Evolutionary conservation across 2,113 vertebrate genomes (phyloP).

Genomic region (Corydoras maculifer): DNA sequence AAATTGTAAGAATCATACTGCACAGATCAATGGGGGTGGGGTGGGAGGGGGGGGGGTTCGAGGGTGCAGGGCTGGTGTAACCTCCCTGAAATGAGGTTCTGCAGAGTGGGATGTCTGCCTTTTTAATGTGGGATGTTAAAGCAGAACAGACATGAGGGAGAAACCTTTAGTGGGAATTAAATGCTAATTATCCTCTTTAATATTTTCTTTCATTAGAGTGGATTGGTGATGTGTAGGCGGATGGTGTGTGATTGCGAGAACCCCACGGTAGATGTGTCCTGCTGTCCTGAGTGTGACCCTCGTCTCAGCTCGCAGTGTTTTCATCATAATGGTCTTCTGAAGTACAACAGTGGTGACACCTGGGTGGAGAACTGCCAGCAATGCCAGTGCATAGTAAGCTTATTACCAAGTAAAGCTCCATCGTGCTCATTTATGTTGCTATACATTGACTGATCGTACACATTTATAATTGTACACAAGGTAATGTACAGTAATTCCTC

Average conservation of each 20-base stretch:
- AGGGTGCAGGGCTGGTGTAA: too few relatives aligned
- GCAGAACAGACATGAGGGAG: too few relatives aligned
- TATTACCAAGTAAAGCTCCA: neutral
- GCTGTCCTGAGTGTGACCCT: constrained; percentile 94
- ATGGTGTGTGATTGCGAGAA: constrained; percentile 99
- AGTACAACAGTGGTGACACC: constrained; percentile 89
- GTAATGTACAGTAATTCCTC: too few relatives aligned
- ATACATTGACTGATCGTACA: too few relatives aligned
- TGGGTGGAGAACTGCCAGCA: constrained; percentile 95
- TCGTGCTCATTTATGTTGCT: neutral
- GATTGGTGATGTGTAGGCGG: constrained; percentile 90
- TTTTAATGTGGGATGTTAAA: too few relatives aligned
- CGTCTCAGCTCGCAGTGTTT: constrained; percentile 90
- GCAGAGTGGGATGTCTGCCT: too few relatives aligned
- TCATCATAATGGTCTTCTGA: constrained; percentile 83
- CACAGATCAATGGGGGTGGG: too few relatives aligned
- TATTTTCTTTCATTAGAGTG: constrained; percentile 61
- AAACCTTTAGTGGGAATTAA: neutral
- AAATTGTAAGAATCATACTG: too few relatives aligned
- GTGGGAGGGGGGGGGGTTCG: too few relatives aligned
- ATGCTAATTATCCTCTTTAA: neutral
- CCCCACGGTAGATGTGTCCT: constrained; percentile 91
- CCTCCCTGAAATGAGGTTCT: too few relatives aligned
- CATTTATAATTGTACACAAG: too few relatives aligned
- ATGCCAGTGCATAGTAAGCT: constrained; percentile 90